These are phyloP conservation scores for Sminthurides aquaticus DNA, from an alignment of 2,888 invertebrate genomes.

Conservation along the genomic window DNA sequence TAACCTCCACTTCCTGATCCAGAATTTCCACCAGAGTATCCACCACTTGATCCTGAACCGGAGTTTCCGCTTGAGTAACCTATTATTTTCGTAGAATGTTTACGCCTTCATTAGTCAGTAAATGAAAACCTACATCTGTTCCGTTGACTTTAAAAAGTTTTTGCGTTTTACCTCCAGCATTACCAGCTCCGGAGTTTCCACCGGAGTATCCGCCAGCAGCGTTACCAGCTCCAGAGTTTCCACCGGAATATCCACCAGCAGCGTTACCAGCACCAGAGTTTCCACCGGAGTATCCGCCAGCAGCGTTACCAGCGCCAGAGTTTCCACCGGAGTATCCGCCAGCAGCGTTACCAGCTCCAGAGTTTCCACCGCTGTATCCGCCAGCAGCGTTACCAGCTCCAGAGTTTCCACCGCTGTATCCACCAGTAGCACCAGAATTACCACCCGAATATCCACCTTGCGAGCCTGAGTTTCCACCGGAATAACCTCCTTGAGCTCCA, in stretches of 20 bases:
- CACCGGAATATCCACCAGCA: background rate
- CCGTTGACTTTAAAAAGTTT: too few relatives aligned
- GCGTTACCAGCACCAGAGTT: background rate
- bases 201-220: background rate
- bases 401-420: slow-evolving; percentile 8
- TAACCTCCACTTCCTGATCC: background rate
- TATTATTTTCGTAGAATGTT: too few relatives aligned
- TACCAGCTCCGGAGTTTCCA: background rate
- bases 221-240: slow-evolving; percentile 12
- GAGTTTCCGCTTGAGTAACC: slow-evolving; percentile 2
- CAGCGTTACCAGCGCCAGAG: background rate
- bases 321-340: background rate
- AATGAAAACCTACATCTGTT: too few relatives aligned
- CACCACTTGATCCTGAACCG: background rate
- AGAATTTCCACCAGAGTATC: background rate
- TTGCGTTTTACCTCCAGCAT: too few relatives aligned
- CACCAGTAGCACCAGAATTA: background rate
- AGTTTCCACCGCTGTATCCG: slow-evolving; percentile 10
- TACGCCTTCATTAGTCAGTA: too few relatives aligned
- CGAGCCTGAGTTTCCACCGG: background rate
- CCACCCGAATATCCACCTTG: background rate
- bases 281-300: slow-evolving; percentile 17
- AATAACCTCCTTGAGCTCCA: background rate
- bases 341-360: background rate
- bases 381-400: slow-evolving; percentile 10